phyloP scores from a whole-genome alignment of 2,113 vertebrate species.

The Oryzias javanicus region DNA sequence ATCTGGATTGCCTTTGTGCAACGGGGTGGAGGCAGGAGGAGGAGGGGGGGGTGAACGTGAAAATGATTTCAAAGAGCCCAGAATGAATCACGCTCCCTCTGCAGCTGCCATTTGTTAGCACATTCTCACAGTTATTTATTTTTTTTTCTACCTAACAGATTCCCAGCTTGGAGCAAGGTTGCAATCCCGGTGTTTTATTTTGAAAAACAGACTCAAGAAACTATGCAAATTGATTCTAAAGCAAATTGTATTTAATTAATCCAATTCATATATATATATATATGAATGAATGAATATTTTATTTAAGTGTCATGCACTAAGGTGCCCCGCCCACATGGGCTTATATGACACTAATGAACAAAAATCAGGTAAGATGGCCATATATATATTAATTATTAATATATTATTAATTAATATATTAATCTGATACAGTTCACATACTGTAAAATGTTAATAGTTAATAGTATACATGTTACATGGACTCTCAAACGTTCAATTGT shows the following conservation, averaged over 20 bases:
- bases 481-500: no score
- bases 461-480: no score
- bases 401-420: no score
- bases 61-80: constrained; percentile 70
- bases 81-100: constrained; percentile 61
- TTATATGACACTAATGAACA: no score
- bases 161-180: constrained; percentile 21
- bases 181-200: not conserved
- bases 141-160: constrained; percentile 19
- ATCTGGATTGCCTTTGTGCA: constrained; percentile 64
- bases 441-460: no score
- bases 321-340: no score
- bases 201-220: constrained; percentile 23
- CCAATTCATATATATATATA: no score
- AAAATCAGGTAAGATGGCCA: no score
- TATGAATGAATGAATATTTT: no score
- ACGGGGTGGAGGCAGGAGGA: constrained; percentile 5
- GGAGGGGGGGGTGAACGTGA: constrained; percentile 51
- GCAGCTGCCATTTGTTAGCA: constrained; percentile 59
- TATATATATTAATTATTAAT: no score
- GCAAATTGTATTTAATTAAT: constrained; percentile 35
- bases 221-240: constrained; percentile 27
- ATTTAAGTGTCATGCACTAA: no score
- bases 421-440: no score
- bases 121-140: constrained; percentile 40